Evolutionary conservation across 2,888 invertebrate species (phyloP), one percentile per base, ranked within the genome.

Genomic region (Nudaria mundana): DNA sequence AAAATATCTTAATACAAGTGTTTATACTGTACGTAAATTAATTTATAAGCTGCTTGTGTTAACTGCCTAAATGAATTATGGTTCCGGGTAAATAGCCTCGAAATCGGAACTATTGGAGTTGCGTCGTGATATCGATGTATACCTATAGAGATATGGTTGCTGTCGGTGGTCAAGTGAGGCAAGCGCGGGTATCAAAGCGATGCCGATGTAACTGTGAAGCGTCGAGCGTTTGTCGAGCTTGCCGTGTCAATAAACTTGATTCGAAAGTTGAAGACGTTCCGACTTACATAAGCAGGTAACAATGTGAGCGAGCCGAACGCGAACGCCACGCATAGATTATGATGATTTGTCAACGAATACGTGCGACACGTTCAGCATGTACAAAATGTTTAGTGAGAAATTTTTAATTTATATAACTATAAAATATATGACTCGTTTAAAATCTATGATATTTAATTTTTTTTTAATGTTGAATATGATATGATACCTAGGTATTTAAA

Each of bases 161-260:
- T 37, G 30, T 42, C 37, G 23, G 33, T 30, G 37, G 37, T 42
- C 37, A 42, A 37, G 26, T 42, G 18, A 40, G 20, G 18, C 37
- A 40, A 40, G 40, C 55, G 48, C 47, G 32, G 49, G 39, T 47
- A 48, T 49, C 82, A 84, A 82, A 83, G 83, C 76, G 66, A 64
- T 71, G 77, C 76, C 71, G 75, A 78, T 77, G 81, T 85, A 87
- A 85, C 86, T 84, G 87, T 85, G 82, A 81, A 80, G 71, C 72
- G 69, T 63, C 70, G 69, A 72, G 76, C 81, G 76, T 85, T 85
- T 85, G 85, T 85, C 84, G 85, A 80, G 80, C 81, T 80, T 79
- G 81, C 76, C 84, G 84, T 86, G 88, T 88, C 88, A 87, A 88
- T 88, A 88, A 88, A 88, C 88, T 84, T 86, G 83, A 86, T 88